A percentile compares a stretch with the other conserved stretches of the same genome.
phyloP scores from a whole-genome alignment of 1,140 invertebrate genomes.

The Neotoxoptera formosana region DNA sequence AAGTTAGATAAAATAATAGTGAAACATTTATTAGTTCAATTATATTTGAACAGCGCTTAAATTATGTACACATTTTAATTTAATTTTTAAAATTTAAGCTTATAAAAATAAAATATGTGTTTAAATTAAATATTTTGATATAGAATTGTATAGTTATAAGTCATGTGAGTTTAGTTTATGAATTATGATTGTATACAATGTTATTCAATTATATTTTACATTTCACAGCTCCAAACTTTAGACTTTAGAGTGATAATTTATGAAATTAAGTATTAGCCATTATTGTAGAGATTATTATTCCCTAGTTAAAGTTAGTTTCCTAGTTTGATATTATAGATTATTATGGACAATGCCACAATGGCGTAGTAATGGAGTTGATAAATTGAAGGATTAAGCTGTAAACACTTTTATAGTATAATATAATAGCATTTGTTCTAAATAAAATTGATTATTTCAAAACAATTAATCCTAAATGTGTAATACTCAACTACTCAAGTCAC shows the following conservation, averaged over 20 bases:
- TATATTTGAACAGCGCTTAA: background rate
- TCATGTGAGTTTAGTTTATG: background rate
- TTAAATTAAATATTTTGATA: background rate
- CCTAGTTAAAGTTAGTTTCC: no score
- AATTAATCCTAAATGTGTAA: background rate
- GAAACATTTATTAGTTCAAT: background rate
- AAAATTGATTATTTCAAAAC: conserved; percentile 25
- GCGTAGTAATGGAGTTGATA: background rate
- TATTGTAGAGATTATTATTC: background rate
- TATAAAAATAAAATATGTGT: background rate
- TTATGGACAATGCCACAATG: background rate
- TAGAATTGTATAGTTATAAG: no score
- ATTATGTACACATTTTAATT: background rate
- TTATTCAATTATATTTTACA: background rate
- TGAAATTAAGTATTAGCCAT: background rate
- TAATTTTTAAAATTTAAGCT: background rate
- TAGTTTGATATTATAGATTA: background rate
- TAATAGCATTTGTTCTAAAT: background rate
- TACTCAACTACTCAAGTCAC: background rate
- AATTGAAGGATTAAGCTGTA: background rate
- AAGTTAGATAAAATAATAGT: background rate
- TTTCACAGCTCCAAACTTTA: background rate
- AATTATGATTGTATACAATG: background rate
- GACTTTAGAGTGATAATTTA: background rate
- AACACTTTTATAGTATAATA: no score